Conservation (phyloP, 2,797 vertebrate genomes). For the Arnoldichthys spilopterus region DNA sequence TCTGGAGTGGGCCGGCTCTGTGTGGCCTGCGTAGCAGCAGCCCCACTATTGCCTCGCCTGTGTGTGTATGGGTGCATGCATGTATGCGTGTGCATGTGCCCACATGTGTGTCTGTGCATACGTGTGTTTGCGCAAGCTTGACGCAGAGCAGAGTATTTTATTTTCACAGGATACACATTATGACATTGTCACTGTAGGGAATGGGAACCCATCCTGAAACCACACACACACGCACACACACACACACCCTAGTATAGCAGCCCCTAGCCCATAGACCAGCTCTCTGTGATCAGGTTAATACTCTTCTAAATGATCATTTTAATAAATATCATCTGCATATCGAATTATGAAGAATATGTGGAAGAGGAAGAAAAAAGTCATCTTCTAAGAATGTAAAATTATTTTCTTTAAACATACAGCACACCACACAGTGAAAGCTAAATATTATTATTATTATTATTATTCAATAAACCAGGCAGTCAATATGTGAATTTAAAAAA, state of each 20-base stretch:
- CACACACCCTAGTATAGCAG: not conserved
- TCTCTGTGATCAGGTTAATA: not conserved
- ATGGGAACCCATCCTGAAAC: conserved; percentile 22
- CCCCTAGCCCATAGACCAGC: not conserved
- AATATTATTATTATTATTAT: too few relatives aligned
- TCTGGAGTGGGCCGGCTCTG: conserved; percentile 54
- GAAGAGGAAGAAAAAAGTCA: too few relatives aligned
- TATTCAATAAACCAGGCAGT: too few relatives aligned
- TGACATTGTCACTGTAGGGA: conserved; percentile 47
- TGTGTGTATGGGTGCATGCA: conserved; percentile 22
- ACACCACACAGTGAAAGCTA: too few relatives aligned
- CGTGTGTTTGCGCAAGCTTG: conserved; percentile 52
- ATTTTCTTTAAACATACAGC: too few relatives aligned
- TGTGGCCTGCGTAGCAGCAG: conserved; percentile 43
- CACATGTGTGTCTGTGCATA: conserved; percentile 4
- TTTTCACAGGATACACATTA: conserved; percentile 47
- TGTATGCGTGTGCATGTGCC: conserved; percentile 14
- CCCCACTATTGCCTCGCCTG: conserved; percentile 18
- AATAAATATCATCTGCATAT: too few relatives aligned
- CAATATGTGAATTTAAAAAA: too few relatives aligned
- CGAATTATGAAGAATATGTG: too few relatives aligned
- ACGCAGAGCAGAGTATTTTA: conserved; percentile 38
- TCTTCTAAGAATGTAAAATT: too few relatives aligned
- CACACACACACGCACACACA: conserved; percentile 10
- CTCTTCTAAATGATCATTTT: not conserved